Conservation (phyloP, 2,888 invertebrate species). For the Chaetogeoica ovagalla region DNA sequence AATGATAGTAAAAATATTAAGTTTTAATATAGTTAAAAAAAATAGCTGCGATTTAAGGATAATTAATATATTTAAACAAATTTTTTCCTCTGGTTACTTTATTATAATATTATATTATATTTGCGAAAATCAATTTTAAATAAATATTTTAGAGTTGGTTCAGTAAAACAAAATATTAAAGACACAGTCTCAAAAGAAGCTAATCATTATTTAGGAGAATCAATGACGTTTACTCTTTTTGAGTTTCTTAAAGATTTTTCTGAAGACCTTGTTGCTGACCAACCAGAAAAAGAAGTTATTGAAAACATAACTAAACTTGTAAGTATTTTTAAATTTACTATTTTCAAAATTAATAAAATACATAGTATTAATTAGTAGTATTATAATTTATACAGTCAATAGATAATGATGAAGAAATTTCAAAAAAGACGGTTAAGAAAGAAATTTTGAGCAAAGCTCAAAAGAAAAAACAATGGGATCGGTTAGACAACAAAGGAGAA, state of each 20-base stretch:
- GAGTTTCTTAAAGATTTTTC: constrained; percentile 86
- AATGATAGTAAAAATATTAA: neutral
- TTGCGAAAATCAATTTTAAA: neutral
- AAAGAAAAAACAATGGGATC: constrained; percentile 85
- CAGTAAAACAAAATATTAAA: constrained; percentile 71
- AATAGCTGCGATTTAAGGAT: neutral
- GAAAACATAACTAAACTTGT: constrained; percentile 53
- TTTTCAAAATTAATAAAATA: neutral
- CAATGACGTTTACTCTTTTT: constrained; percentile 93
- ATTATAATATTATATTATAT: no score
- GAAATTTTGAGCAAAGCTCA: constrained; percentile 90
- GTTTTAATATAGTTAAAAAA: neutral
- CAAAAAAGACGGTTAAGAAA: constrained; percentile 69
- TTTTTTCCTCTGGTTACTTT: no score
- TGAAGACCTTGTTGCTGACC: constrained; percentile 66
- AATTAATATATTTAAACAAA: neutral
- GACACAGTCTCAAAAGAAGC: constrained; percentile 65
- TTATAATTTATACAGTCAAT: constrained; percentile 56
- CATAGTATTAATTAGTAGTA: neutral
- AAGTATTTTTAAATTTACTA: constrained; percentile 6
- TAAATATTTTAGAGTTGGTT: constrained; percentile 35
- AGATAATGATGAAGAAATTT: constrained; percentile 59
- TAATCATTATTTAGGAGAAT: constrained; percentile 81
- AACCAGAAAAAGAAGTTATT: constrained; percentile 65
- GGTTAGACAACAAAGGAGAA: constrained; percentile 80